Evolutionary conservation across 2,888 invertebrate genomes (phyloP), one percentile per base, ranked within the genome.

Genomic region (Miltochrista miniata): DNA sequence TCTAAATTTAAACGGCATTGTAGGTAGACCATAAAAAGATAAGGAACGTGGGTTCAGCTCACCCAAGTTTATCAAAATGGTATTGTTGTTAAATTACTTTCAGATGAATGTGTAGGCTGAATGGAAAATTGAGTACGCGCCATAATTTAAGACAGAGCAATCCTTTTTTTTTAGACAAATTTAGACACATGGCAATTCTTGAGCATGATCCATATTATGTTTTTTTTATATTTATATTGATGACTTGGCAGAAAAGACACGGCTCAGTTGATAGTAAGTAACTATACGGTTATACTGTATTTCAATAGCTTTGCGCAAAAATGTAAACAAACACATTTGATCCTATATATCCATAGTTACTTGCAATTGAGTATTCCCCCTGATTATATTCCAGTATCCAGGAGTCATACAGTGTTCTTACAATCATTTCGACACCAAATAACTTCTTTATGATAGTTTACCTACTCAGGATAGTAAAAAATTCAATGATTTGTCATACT

Each of bases 21-120:
- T 49, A 47, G 48, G 54, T 44, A 38, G 47, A 29, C 60, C 55
- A 50, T 55, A 57, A 49, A 56, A 54, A 59, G 51, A 48, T 48
- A 52, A 43, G 36, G 18, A 42, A 56, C 54, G 66, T 67, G 70
- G 66, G 70, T 38, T 30, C 35, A 7, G 30, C 33, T 62, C 37
- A 56, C 57, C 59, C 52, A 59, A 54, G 63, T 54, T 62, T 40
- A 43, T 68, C 70, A 53, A 70, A 67, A 63, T 51, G 45, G 60
- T 54, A 50, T 56, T 43, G 34, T 54, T 51, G 14, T 31, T 46
- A 51, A 35, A 42, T 53, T 47, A 53, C 51, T 59, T 65, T 56
- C 45, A 48, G 45, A 59, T 14, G 36, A 15, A 56, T 44, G 63
- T 29, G 44, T 69, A 66, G 70, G 55, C 29, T 58, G 57, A 52